These are phyloP conservation scores for Musca domestica DNA, from an alignment of 1,140 invertebrate species.

Conservation along the genomic window DNA sequence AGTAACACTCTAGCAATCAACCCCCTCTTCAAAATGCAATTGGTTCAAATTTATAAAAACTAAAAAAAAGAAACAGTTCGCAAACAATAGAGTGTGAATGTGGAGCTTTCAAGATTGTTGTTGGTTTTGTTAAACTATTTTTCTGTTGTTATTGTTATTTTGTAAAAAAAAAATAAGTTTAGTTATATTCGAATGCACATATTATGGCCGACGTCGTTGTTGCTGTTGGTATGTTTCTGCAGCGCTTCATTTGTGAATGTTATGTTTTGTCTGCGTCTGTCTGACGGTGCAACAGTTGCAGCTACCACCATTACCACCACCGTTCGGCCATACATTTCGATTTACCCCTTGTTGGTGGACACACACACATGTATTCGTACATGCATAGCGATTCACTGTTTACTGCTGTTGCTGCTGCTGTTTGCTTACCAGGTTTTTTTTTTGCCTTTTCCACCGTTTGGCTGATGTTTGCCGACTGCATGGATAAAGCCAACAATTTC, in stretches of 20 bases:
- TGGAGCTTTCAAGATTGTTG: background rate
- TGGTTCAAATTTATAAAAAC: too few relatives aligned
- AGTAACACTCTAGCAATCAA: too few relatives aligned
- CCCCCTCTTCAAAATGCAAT: too few relatives aligned
- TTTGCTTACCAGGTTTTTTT: background rate
- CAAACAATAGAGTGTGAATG: conserved; percentile 12
- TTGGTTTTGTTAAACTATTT: background rate
- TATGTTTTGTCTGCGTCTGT: background rate
- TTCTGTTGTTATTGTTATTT: background rate
- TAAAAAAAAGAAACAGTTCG: too few relatives aligned
- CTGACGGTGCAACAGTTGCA: background rate
- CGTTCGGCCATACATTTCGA: background rate
- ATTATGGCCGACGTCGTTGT: background rate
- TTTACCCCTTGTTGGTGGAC: background rate
- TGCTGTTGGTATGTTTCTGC: too few relatives aligned
- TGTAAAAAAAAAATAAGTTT: conserved; percentile 11
- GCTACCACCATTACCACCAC: background rate
- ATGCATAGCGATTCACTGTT: background rate
- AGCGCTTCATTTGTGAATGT: conserved; percentile 21
- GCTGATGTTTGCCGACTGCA: conserved; percentile 5
- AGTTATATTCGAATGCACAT: conserved; percentile 20
- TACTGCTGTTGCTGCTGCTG: conserved; percentile 6
- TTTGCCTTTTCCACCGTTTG: too few relatives aligned
- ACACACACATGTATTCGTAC: too few relatives aligned
- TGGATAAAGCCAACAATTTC: conserved; percentile 40